Evolutionary conservation across 2,113 vertebrate species (phyloP), one percentile per base, ranked within the genome.

Genomic region (Cisticola juncidis): DNA sequence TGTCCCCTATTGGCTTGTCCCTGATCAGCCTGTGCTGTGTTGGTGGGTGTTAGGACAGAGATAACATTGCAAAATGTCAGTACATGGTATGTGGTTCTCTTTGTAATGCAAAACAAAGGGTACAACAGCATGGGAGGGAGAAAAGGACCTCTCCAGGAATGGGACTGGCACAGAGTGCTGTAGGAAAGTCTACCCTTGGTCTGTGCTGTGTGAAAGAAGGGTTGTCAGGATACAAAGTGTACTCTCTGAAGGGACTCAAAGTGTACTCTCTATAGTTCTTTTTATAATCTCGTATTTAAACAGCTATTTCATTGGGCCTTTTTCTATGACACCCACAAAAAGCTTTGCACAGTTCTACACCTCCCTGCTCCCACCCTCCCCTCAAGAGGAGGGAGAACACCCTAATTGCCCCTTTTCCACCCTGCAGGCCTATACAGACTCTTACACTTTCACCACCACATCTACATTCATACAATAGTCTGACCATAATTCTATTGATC

Each of bases 351-450:
- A 45, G 17, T 20, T 3, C 4, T 66, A 28, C 7, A n/a, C 6
- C 2, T 62, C 14, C 14, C 17, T 11, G 2, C 7, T 89, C 29
- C 25, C 14, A 62, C 1, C 1, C 2, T 76, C 6, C 9, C 8
- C 3, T 7, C 19, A 33, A 64, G 14, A 11, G 7, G 26, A 71
- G 14, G 7, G 26, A 71, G 14, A 88, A 64, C 18, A 31, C 3
- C 4, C 2, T 61, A 8, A 50, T 9, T 58, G 10, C 4, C 15
- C 11, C 66, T 68, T 23, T 89, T 48, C 56, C 8, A 66, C 24
- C 12, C 25, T 11, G 12, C 2, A 69, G 28, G 14, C 26, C 23
- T 65, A 17, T 4, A 57, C 3, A 70, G 21, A 9, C 3, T 68
- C 56, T 54, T 25, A 61, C 3, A 11, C 6, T 65, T 86, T n/a